Base-by-base conservation (phyloP, 2,113 vertebrate species). In the Lipotes vexillifer region DNA sequence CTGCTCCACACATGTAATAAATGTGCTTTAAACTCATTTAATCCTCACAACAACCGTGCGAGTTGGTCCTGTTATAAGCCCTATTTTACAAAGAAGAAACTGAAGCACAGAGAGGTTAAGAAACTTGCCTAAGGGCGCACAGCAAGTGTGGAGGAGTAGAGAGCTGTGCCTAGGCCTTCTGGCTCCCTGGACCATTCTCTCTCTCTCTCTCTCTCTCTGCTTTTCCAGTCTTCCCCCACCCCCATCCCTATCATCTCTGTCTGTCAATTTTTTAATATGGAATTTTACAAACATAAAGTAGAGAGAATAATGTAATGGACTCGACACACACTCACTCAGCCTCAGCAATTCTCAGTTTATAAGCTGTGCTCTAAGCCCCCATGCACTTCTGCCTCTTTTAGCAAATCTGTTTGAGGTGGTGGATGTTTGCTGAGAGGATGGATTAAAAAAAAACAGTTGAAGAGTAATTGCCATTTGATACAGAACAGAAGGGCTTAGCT, bases 381-480 rank as follows among this genome's bases (percentile, higher is more conserved):
- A 18, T 1, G 0, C 29, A 66, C 72, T 92, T 91, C 78, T 96
- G 92, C 84, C 57, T 80, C 25, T 96, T 90, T 87, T 85, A 71
- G 93, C 83, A 90, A 38, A 85, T 97, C 94, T 81, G 75, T 94
- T 82, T 83, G 96, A 83, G 87, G 90, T 92, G 31, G 87, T 61
- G 80, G 63, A 74, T 96, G 83, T 94, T 96, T 96, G 92, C 95
- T 96, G 74, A 96, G 84, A 8, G 3, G 82, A 78, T 6, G 6
- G 80, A 92, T 85, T 23, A 55, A 84, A n/a, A 71, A 90, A 65
- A 77, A 61, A 36, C 27, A 63, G 66, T 31, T 41, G 38, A 85
- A 86, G 85, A 83, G 69, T 63, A 93, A 91, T 94, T 88, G 96
- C 91, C 55, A 44, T 86, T 90, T 96, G 97, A 93, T 90, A 87